These are phyloP conservation scores for Heterochromis multidens DNA, from an alignment of 2,113 vertebrate species.

Conservation along the genomic window DNA sequence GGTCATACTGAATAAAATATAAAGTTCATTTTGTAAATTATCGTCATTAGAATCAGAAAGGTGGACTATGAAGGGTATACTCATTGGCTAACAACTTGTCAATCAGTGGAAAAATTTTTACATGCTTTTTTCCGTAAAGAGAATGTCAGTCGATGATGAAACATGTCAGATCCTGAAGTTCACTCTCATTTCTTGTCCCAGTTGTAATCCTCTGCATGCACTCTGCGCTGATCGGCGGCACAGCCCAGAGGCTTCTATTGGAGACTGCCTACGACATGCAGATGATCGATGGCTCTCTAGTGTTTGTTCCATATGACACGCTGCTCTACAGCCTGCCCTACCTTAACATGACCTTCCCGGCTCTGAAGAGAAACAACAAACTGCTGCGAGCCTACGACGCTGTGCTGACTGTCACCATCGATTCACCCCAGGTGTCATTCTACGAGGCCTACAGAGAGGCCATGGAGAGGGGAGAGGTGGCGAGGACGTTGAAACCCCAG, in stretches of 20 bases:
- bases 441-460: constrained; percentile 73
- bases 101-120: background rate
- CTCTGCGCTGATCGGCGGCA: constrained; percentile 76
- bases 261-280: constrained; percentile 77
- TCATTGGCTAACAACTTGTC: background rate
- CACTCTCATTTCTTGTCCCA: constrained; percentile 16
- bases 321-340: constrained; percentile 81
- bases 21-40: background rate
- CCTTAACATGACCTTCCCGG: constrained; percentile 58
- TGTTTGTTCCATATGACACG: constrained; percentile 79
- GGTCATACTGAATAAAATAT: background rate
- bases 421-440: constrained; percentile 71
- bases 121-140: background rate
- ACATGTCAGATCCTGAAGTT: background rate
- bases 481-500: constrained; percentile 56
- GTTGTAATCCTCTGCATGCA: constrained; percentile 84
- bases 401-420: constrained; percentile 76
- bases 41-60: background rate
- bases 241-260: constrained; percentile 69
- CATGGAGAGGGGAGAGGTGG: constrained; percentile 68
- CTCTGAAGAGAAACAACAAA: constrained; percentile 70
- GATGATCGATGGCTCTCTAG: constrained; percentile 75
- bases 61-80: accelerated
- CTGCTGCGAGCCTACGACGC: constrained; percentile 77
- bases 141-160: background rate